These are phyloP conservation scores for Asteroscopus sphinx DNA, from an alignment of 2,888 invertebrate genomes.

Conservation along the genomic window DNA sequence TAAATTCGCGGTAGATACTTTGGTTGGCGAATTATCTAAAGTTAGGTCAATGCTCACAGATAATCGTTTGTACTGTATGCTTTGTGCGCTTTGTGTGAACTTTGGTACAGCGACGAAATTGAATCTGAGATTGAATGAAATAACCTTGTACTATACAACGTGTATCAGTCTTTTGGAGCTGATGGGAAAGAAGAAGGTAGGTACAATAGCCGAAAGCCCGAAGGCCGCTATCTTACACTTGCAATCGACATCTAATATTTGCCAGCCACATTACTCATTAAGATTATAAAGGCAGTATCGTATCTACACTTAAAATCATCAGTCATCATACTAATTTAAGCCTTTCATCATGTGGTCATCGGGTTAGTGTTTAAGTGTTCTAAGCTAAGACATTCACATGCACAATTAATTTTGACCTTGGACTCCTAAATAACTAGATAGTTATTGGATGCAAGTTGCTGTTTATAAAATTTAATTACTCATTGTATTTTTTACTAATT, in stretches of 20 bases:
- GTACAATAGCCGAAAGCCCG: constrained; percentile 60
- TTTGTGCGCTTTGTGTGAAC: constrained; percentile 26
- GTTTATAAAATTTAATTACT: constrained; percentile 8
- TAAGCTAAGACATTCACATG: constrained; percentile 23
- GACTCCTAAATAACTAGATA: constrained; percentile 20
- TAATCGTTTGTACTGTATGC: constrained; percentile 21
- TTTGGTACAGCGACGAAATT: constrained; percentile 1
- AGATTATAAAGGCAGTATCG: constrained; percentile 9
- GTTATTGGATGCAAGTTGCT: neutral
- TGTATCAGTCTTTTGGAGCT: too few species aligned
- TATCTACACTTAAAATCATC: constrained; percentile 7
- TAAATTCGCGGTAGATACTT: constrained; percentile 55
- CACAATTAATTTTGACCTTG: constrained; percentile 18
- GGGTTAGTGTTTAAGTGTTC: constrained; percentile 22
- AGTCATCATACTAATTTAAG: constrained; percentile 2
- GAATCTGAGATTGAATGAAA: constrained; percentile 4
- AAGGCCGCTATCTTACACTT: constrained; percentile 59
- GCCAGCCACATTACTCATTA: constrained; percentile 19
- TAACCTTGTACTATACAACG: neutral
- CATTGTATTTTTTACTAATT: constrained; percentile 20
- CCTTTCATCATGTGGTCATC: constrained; percentile 29
- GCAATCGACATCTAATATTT: constrained; percentile 48
- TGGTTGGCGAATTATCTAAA: constrained; percentile 53
- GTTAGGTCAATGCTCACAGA: constrained; percentile 54
- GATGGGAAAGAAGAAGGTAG: too few species aligned